Evolutionary conservation across 2,113 vertebrate species (phyloP).

Genomic region (Hypanus sabinus): DNA sequence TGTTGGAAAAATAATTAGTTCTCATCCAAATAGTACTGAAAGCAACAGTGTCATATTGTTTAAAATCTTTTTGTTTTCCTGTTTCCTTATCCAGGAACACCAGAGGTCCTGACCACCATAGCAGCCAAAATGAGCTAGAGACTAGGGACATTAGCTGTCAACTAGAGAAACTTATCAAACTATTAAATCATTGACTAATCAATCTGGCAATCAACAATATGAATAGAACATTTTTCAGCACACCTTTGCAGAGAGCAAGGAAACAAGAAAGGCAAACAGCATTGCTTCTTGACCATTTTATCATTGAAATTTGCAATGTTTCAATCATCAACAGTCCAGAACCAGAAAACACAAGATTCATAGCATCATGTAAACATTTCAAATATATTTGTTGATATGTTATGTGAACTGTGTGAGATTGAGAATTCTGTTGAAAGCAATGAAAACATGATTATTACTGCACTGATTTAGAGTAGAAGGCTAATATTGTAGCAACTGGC

Average conservation of each 20-base stretch:
- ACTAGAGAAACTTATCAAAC: not conserved
- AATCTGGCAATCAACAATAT: not conserved
- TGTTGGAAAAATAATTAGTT: no score
- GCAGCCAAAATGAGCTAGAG: not conserved
- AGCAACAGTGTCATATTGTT: no score
- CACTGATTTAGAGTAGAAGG: not conserved
- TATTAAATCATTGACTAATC: not conserved
- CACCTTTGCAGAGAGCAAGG: no score
- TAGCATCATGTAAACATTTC: not conserved
- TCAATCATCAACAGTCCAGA: not conserved
- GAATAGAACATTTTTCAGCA: not conserved
- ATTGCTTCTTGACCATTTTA: not conserved
- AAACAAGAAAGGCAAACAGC: not conserved
- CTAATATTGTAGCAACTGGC: not conserved
- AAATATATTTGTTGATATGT: not conserved
- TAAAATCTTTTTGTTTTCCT: no score
- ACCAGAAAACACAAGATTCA: not conserved
- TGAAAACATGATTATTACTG: not conserved
- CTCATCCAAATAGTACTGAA: no score
- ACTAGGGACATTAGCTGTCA: not conserved
- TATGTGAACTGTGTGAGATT: not conserved
- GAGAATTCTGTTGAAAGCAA: not conserved
- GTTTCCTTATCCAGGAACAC: not conserved
- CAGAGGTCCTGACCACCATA: not conserved
- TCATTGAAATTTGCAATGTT: not conserved